phyloP scores from a whole-genome alignment of 2,113 vertebrate genomes.

The Ciconia stormi region DNA sequence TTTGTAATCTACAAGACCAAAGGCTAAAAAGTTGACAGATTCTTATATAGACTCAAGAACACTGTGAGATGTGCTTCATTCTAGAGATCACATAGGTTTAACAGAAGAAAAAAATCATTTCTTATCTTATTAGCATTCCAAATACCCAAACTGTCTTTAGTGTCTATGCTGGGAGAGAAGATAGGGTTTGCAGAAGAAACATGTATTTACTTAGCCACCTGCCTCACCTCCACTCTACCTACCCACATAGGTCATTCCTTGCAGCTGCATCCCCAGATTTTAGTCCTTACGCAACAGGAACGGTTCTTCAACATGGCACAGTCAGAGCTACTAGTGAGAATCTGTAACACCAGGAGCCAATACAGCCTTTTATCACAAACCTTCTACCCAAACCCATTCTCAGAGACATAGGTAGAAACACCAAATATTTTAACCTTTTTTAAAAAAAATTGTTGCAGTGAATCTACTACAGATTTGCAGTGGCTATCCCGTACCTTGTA shows the following conservation, averaged over 20 bases:
- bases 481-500: background rate
- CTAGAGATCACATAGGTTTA: background rate
- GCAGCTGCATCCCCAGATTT: background rate
- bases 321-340: background rate
- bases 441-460: background rate
- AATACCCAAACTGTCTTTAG: background rate
- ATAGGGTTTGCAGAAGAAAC: background rate
- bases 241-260: background rate
- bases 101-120: background rate
- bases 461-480: background rate
- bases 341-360: background rate
- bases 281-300: background rate
- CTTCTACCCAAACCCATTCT: background rate
- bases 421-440: background rate
- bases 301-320: background rate
- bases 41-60: background rate
- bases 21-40: background rate
- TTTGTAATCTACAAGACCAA: background rate
- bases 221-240: background rate
- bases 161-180: background rate
- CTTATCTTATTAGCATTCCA: background rate
- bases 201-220: background rate
- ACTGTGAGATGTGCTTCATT: background rate
- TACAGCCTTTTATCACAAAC: background rate
- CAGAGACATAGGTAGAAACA: background rate